Evolutionary conservation across 2,113 vertebrate species (phyloP).

Genomic region (Seriola aureovittata): DNA sequence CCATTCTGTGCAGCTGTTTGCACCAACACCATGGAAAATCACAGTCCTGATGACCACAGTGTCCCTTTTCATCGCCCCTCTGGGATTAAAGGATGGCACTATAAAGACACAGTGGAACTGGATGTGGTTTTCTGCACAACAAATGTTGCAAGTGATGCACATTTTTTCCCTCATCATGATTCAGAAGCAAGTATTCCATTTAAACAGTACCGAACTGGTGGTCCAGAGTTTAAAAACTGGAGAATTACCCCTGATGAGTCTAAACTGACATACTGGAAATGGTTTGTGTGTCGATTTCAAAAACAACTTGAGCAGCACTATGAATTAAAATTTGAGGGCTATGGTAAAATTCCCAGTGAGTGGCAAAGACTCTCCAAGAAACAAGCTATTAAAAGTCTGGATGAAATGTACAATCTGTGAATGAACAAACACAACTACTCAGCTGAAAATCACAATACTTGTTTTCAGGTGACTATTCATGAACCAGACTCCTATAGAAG

Average conservation of each 20-base stretch:
- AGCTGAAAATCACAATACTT: too few species aligned
- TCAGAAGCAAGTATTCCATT: background rate
- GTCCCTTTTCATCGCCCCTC: slow-evolving; percentile 64
- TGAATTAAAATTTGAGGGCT: background rate
- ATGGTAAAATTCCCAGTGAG: slow-evolving; percentile 24
- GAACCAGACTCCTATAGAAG: too few species aligned
- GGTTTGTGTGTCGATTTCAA: slow-evolving; percentile 84
- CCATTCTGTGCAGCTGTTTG: slow-evolving; percentile 78
- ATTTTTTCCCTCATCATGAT: background rate
- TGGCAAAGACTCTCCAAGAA: slow-evolving; percentile 20
- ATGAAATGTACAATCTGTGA: too few species aligned
- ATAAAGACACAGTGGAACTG: background rate
- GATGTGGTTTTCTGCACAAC: slow-evolving; percentile 57
- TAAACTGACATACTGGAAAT: slow-evolving; percentile 82
- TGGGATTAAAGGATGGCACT: slow-evolving; percentile 38
- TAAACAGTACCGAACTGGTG: slow-evolving; percentile 59
- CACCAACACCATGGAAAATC: slow-evolving; percentile 60
- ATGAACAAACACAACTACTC: background rate
- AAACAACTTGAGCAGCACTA: slow-evolving; percentile 68
- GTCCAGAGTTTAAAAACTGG: slow-evolving; percentile 42
- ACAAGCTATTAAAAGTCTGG: slow-evolving; percentile 42
- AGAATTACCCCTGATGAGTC: slow-evolving; percentile 78
- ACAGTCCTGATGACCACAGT: slow-evolving; percentile 46
- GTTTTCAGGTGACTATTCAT: too few species aligned
- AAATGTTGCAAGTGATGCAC: background rate